Base-by-base conservation (phyloP, 2,888 invertebrate species). In the Falcaria lacertinaria region DNA sequence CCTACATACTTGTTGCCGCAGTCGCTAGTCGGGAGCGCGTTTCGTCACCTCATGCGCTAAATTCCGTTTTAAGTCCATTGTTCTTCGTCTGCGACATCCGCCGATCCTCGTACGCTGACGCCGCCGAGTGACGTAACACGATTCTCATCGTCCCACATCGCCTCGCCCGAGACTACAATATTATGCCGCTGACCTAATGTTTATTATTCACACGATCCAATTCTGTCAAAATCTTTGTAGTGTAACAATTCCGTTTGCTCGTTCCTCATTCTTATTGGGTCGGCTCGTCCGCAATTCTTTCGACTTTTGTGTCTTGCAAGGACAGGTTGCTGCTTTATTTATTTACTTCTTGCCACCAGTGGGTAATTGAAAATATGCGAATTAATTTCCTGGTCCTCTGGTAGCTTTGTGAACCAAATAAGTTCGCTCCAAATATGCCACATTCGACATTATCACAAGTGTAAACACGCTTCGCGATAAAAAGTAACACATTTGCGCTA, bases 401-500 rank as follows among this genome's bases (percentile, higher is more conserved):
- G 54, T 45, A 47, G 48, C 57, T 44, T 52, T 50, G 40, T 38
- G 42, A 32, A 46, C 54, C 58, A 70, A 67, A 64, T 59, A 65
- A 50, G 42, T 17, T 47, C 37, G 59, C 54, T 47, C 52, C 54
- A 52, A 50, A 65, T 60, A 64, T 68, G 62, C 49, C 63, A 60
- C 64, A 69, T 69, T 73, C 68, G 64, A 69, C 70, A 75, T 72
- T 80, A 82, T 81, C 74, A 69, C 66, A 62, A 72, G 64, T 68
- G 73, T 76, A 78, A 80, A 80, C 71, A 78, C 55, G 60, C 59
- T 68, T 67, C 56, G 69, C 69, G 75, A 84, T 78, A 83, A 80
- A 76, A 77, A 72, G 70, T 69, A 69, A 72, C 74, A 78, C 71
- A 81, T 83, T 83, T 78, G 81, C 72, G 74, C 74, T 81, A 76